These are phyloP conservation scores for Halictus quadricinctus DNA, from an alignment of 2,888 invertebrate species.

Conservation along the genomic window DNA sequence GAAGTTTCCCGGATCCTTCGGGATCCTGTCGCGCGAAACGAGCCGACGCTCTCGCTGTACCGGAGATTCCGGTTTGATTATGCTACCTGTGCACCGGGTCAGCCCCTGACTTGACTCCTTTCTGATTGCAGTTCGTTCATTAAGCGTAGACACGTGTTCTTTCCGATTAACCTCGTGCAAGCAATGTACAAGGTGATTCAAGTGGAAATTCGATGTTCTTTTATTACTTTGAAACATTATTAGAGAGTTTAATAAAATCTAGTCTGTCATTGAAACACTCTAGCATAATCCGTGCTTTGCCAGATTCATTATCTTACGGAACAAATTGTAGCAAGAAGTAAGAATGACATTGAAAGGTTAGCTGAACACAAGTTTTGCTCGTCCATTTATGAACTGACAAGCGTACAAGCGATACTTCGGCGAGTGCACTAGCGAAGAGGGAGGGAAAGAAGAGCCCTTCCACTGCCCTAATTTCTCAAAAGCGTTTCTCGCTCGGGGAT, in stretches of 20 bases:
- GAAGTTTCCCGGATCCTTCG: slow-evolving; percentile 18
- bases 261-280: too few relatives aligned
- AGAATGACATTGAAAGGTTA: not conserved
- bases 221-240: too few relatives aligned
- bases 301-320: not conserved
- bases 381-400: not conserved
- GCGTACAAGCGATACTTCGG: not conserved
- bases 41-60: slow-evolving; percentile 25
- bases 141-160: not conserved
- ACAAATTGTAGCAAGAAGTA: too few relatives aligned
- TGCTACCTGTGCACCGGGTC: not conserved
- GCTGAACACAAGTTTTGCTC: not conserved
- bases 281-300: not conserved
- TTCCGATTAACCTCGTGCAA: not conserved
- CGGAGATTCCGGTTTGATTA: slow-evolving; percentile 38
- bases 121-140: not conserved
- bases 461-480: not conserved
- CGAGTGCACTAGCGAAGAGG: not conserved
- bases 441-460: not conserved
- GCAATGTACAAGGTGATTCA: not conserved
- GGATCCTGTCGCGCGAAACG: slow-evolving; percentile 10
- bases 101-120: not conserved
- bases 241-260: too few relatives aligned
- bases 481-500: not conserved
- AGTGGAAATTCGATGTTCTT: not conserved